Evolutionary conservation across 2,888 invertebrate species (phyloP), one percentile per base, ranked within the genome.

Genomic region (Caenorhabditis drosophilae): DNA sequence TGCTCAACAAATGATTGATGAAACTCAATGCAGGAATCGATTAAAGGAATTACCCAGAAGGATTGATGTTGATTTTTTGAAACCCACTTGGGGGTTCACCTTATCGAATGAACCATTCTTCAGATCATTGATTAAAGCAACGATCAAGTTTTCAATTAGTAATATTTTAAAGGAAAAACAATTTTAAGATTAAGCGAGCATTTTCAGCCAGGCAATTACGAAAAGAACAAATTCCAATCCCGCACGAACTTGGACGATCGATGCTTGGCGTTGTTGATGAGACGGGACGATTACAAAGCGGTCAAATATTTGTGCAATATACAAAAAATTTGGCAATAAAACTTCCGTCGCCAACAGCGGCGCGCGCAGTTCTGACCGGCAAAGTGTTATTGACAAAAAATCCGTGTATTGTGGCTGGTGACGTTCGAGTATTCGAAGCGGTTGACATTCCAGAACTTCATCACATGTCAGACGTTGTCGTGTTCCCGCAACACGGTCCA

Each of bases 401-500:
- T 70, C 86, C 86, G 16, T 85, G 84, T 56, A 83, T 84, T 50
- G 84, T 84, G 38, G 78, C 83, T 3, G 85, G 85, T 4, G 86
- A 86, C 62, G 78, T 85, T 2, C 77, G 85, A 4, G 71, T 60
- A 70, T 85, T 64, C 57, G 72, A 76, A 18, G 80, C 80, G 4
- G 74, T 81, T 16, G 76, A 79, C 51, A 57, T 78, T 23, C 75
- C 77, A 0, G 67, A 63, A 75, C 67, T 79, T 77, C 54, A 72
- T 55, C 60, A 82, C 59, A 67, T 81, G 16, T 64, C 68, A 22
- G 85, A 85, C 57, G 85, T 85, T 34, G 79, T 85, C 36, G 85
- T 86, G 4, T 86, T 86, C 61, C 84, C 85, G 4, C 75, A 78
- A 1, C 68, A 79, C 46, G 85, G 85, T 2, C 77, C 75, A 0